Evolutionary conservation across 2,113 vertebrate genomes (phyloP).

Genomic region (Grammomys surdaster): DNA sequence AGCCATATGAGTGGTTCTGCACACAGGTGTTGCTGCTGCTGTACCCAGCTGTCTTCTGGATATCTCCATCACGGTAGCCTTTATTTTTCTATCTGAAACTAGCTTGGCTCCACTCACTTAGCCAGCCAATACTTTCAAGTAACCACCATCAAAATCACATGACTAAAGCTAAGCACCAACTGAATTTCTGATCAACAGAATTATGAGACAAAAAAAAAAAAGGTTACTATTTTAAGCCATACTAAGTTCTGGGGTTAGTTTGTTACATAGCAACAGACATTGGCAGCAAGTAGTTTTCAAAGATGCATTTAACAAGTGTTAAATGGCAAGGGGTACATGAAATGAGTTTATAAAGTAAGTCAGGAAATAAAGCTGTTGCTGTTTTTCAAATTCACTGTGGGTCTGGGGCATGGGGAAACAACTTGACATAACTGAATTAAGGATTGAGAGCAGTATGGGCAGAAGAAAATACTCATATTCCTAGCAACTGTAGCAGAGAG

Average conservation of each 20-base stretch:
- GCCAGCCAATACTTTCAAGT: conserved; percentile 29
- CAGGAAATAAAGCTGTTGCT: neutral
- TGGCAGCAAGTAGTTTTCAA: conserved; percentile 34
- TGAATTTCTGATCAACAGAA: conserved; percentile 52
- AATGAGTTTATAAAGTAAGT: neutral
- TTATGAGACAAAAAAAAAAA: conserved; percentile 33
- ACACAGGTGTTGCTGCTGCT: neutral
- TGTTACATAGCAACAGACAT: conserved; percentile 33
- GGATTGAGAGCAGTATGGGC: neutral
- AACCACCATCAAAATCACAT: conserved; percentile 1
- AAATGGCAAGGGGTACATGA: neutral
- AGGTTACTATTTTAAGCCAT: conserved; percentile 39
- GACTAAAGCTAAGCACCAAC: neutral
- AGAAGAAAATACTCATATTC: conserved; percentile 16
- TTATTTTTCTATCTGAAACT: neutral
- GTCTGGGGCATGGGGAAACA: neutral
- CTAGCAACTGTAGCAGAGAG: conserved; percentile 25
- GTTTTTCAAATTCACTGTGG: neutral
- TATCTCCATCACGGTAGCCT: neutral
- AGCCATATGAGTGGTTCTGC: neutral
- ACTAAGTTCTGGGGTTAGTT: conserved; percentile 18
- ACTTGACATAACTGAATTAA: neutral
- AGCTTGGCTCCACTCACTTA: neutral
- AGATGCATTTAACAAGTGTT: conserved; percentile 38
- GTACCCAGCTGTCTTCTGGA: neutral